Conservation (phyloP, 1,140 invertebrate genomes). For the Sycophila sp. region DNA sequence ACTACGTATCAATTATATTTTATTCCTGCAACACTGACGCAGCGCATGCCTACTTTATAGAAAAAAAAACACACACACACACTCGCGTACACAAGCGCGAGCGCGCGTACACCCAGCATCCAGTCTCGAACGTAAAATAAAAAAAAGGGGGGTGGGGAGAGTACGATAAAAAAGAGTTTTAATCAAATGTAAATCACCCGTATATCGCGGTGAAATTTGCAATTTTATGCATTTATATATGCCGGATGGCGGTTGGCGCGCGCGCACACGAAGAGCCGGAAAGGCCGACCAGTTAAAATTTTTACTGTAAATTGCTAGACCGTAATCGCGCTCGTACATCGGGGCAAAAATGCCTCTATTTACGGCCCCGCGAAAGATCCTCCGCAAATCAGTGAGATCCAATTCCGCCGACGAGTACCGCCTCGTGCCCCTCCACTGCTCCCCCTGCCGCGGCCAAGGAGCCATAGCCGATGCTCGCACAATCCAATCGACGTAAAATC, state of each 20-base stretch:
- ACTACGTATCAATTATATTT: neutral
- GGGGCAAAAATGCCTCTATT: slow-evolving; percentile 5
- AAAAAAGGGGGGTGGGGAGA: too few species aligned
- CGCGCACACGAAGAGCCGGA: neutral
- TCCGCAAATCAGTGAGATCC: slow-evolving; percentile 14
- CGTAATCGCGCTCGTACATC: slow-evolving; percentile 2
- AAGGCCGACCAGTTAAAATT: slow-evolving; percentile 5
- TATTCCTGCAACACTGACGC: neutral
- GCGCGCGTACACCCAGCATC: too few species aligned
- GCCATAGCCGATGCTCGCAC: neutral
- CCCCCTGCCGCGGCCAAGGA: neutral
- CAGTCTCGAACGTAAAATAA: neutral
- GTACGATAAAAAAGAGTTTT: neutral
- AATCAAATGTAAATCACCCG: slow-evolving; percentile 2
- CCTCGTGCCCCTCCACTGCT: too few species aligned
- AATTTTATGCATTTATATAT: neutral
- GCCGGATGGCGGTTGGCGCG: too few species aligned
- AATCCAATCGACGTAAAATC: slow-evolving; percentile 17
- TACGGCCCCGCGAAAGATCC: neutral
- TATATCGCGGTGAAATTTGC: neutral
- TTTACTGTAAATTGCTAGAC: slow-evolving; percentile 19
- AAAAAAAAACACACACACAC: too few species aligned
- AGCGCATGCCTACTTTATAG: too few species aligned
- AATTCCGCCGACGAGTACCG: slow-evolving; percentile 13
- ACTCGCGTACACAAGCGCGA: too few species aligned